Conservation (phyloP, 2,797 vertebrate genomes). For the Anomalospiza imberbis region DNA sequence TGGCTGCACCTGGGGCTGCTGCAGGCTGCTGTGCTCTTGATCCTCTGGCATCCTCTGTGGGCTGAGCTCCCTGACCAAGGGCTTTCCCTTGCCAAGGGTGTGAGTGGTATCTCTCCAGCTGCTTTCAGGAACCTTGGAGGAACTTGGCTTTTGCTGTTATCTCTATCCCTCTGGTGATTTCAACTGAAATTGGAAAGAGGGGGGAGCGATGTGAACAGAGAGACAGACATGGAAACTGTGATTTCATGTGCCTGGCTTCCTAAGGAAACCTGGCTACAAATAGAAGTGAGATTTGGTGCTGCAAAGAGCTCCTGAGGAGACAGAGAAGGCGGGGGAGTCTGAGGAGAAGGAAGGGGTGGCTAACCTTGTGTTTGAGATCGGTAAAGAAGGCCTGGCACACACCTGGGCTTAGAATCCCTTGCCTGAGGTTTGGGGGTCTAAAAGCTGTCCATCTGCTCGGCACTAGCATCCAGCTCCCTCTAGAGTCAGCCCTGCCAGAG, state of each 20-base stretch:
- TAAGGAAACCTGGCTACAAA: constrained; percentile 36
- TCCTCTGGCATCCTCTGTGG: neutral
- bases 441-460: neutral
- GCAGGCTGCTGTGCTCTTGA: neutral
- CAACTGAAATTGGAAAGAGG: neutral
- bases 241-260: constrained; percentile 33
- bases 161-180: neutral
- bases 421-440: neutral
- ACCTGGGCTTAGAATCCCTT: neutral
- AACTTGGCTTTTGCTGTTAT: neutral
- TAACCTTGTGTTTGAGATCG: neutral
- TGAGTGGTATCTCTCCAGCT: neutral
- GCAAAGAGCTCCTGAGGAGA: neutral
- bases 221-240: constrained; percentile 36
- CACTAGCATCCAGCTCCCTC: constrained; percentile 14
- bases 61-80: neutral
- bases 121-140: neutral
- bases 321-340: neutral
- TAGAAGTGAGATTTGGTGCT: constrained; percentile 17
- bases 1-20: neutral
- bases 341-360: neutral
- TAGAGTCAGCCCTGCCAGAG: neutral
- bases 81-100: neutral
- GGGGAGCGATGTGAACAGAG: neutral
- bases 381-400: neutral